Percentiles rank a stretch among this genome's conserved stretches.
These are phyloP conservation scores for Spatulosminthurus flaviceps DNA, from an alignment of 2,888 invertebrate species.

Conservation along the genomic window DNA sequence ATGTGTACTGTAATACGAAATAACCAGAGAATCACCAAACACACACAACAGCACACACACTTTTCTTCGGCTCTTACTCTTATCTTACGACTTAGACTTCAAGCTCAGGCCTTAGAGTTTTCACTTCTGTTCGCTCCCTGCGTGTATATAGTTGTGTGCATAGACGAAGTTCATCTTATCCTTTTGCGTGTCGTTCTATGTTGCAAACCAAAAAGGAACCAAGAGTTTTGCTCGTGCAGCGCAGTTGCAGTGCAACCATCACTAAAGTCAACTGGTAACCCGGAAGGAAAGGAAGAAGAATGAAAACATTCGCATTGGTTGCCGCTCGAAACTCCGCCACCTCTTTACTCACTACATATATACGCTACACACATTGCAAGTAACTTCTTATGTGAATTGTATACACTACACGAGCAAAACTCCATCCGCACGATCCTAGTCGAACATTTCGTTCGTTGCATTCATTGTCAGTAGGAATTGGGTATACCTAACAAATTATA, in stretches of 20 bases:
- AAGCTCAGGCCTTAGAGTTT: slow-evolving; percentile 35
- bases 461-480: too few species aligned
- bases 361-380: neutral
- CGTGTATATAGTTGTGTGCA: slow-evolving; percentile 21
- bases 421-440: neutral
- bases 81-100: slow-evolving; percentile 14
- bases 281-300: slow-evolving; percentile 45
- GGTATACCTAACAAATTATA: too few species aligned
- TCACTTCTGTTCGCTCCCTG: slow-evolving; percentile 3
- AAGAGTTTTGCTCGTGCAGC: slow-evolving; percentile 40
- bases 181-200: slow-evolving; percentile 15
- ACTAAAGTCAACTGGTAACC: slow-evolving; percentile 44
- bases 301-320: slow-evolving; percentile 48
- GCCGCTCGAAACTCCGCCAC: slow-evolving; percentile 27
- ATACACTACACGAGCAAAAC: neutral
- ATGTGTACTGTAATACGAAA: neutral
- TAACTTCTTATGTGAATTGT: neutral
- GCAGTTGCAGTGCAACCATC: slow-evolving; percentile 39
- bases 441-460: too few species aligned
- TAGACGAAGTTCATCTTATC: slow-evolving; percentile 16
- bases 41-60: slow-evolving; percentile 6
- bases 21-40: neutral
- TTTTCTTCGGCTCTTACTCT: slow-evolving; percentile 18
- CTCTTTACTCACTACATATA: slow-evolving; percentile 33
- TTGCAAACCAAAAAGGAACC: slow-evolving; percentile 36